phyloP scores from a whole-genome alignment of 2,888 invertebrate genomes.

The Leptura quadrifasciata region DNA sequence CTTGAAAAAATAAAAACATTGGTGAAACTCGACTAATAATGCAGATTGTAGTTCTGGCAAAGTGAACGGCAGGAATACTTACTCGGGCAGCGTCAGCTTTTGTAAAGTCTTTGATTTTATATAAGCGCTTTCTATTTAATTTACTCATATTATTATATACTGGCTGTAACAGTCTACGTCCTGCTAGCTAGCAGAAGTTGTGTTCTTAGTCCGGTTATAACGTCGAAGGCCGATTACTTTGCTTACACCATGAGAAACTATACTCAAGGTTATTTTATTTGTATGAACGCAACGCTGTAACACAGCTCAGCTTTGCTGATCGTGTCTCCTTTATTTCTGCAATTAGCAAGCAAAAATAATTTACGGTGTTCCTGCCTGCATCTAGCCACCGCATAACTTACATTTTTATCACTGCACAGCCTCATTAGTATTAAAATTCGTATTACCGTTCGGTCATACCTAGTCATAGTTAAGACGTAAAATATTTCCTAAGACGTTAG shows the following conservation, averaged over 20 bases:
- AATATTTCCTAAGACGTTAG: neutral
- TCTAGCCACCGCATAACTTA: slow-evolving; percentile 43
- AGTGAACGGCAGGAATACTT: slow-evolving; percentile 49
- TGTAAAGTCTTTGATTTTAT: slow-evolving; percentile 56
- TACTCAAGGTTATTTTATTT: slow-evolving; percentile 65
- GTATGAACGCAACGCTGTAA: slow-evolving; percentile 44
- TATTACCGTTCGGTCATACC: slow-evolving; percentile 1
- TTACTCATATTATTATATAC: slow-evolving; percentile 55
- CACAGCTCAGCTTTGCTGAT: slow-evolving; percentile 42
- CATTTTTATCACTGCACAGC: slow-evolving; percentile 12
- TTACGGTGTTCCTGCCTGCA: slow-evolving; percentile 42
- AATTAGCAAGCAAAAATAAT: slow-evolving; percentile 49
- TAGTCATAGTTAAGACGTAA: neutral
- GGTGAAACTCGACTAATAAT: slow-evolving; percentile 51
- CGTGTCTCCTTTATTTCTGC: slow-evolving; percentile 46
- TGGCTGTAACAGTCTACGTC: slow-evolving; percentile 42
- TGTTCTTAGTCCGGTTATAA: slow-evolving; percentile 60
- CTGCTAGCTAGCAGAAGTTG: slow-evolving; percentile 36
- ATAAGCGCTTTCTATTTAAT: slow-evolving; percentile 68
- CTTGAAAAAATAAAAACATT: slow-evolving; percentile 37
- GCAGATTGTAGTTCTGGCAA: slow-evolving; percentile 47
- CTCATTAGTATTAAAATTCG: slow-evolving; percentile 29
- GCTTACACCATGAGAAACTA: slow-evolving; percentile 67
- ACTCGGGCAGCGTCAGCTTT: slow-evolving; percentile 46
- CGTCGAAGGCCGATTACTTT: slow-evolving; percentile 66